Evolutionary conservation across 2,888 invertebrate species (phyloP).

Genomic region (Campopleginae sp.): DNA sequence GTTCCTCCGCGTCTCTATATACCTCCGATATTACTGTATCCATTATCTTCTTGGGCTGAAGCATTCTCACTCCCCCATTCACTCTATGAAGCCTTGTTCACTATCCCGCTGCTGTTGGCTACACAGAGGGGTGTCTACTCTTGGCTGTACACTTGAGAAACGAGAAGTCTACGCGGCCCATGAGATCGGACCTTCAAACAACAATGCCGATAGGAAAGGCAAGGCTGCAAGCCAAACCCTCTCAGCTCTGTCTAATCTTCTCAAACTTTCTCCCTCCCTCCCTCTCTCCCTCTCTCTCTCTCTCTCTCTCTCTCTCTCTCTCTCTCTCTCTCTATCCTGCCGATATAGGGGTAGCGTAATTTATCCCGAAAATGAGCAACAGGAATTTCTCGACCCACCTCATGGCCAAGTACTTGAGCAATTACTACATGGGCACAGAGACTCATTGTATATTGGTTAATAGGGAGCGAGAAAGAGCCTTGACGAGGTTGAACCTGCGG

Average conservation of each 20-base stretch:
- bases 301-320: not conserved
- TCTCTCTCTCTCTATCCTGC: not conserved
- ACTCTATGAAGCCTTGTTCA: slow-evolving; percentile 38
- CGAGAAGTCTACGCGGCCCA: slow-evolving; percentile 36
- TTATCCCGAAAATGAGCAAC: slow-evolving; percentile 26
- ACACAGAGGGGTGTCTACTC: slow-evolving; percentile 25
- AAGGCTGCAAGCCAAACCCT: slow-evolving; percentile 27
- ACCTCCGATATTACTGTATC: slow-evolving; percentile 47
- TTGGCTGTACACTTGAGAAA: slow-evolving; percentile 22
- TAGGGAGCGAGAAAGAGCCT: slow-evolving; percentile 30
- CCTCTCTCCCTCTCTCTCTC: not conserved
- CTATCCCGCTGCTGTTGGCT: slow-evolving; percentile 34
- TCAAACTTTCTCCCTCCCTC: slow-evolving; percentile 5
- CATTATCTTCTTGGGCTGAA: slow-evolving; percentile 56
- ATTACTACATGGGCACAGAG: slow-evolving; percentile 1
- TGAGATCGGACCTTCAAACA: slow-evolving; percentile 44
- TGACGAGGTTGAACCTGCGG: slow-evolving; percentile 40
- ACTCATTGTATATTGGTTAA: slow-evolving; percentile 15
- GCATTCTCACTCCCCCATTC: slow-evolving; percentile 42
- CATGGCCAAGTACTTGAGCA: slow-evolving; percentile 13
- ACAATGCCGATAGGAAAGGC: slow-evolving; percentile 42
- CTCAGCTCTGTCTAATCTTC: slow-evolving; percentile 8
- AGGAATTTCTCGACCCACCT: slow-evolving; percentile 38
- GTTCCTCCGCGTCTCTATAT: slow-evolving; percentile 33
- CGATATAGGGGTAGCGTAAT: not conserved